Base-by-base conservation (phyloP, 2,797 vertebrate species). In the Sebastes wilsoni region DNA sequence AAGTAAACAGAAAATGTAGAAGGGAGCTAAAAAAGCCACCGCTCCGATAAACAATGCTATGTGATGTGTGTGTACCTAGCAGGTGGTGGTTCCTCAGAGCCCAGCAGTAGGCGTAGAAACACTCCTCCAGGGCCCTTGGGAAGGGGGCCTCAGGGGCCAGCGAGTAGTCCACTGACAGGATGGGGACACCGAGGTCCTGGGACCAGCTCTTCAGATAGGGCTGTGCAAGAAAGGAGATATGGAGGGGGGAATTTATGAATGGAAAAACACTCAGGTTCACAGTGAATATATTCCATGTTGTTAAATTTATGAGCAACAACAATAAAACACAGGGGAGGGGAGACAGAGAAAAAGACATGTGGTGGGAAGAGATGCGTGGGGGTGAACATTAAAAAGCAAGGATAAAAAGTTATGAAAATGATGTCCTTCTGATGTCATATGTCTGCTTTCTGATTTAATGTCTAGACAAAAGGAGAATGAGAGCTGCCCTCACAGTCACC, bases 71-170 rank as follows among this genome's bases (percentile, higher is more conserved):
- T 27, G 55, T 86, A 98, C 98, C 97, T 8, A 99, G 94, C 28
- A 98, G 90, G 72, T 93, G 93, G 77, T 96, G 96, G 93, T 98
- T 94, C 79, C 94, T 96, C 81, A 99, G 69, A 60, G 98, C 97
- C 98, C 97, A 98, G 94, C 97, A 98, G 93, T 98, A 99, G 55
- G 97, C 97, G 1, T 96, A 98, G 93, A 98, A 98, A 84, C 98
- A 99, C 79, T 99, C 98, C 84, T 99, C 98, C 65, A 99, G 92
- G 0, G 98, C 98, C 1, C 97, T 91, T 20, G 98, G 98, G 84
- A 98, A 98, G 3, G 98, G 98, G 1, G 97, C 97, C 84, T 99
- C 98, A 0, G 98, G 97, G 5, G 98, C 97, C 82, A 99, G 93
- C 1, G 98, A 98, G 86, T 99, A 99, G 88, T 98, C 97, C 14